Evolutionary conservation across 2,797 vertebrate species (phyloP).

Genomic region (Rhodeus uyekii): DNA sequence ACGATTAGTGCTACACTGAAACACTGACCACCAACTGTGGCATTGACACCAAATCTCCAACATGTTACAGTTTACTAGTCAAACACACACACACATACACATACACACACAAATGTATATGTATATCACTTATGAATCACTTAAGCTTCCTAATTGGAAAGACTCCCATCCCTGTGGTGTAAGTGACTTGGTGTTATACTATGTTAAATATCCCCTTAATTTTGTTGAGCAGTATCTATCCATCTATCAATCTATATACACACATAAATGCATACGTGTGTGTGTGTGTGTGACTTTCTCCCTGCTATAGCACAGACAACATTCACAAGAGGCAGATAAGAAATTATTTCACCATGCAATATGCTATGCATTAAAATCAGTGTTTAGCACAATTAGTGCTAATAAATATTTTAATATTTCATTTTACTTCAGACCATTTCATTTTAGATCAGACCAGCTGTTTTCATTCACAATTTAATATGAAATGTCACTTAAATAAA

Average conservation of each 20-base stretch:
- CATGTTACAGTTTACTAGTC: neutral
- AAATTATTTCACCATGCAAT: constrained; percentile 26
- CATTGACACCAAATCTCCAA: constrained; percentile 26
- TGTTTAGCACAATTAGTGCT: neutral
- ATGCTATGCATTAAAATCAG: constrained; percentile 8
- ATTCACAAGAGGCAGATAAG: constrained; percentile 28
- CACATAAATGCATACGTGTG: too few relatives aligned
- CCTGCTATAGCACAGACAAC: constrained; percentile 3
- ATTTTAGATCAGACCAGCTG: constrained; percentile 7
- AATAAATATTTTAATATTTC: neutral
- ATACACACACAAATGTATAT: too few relatives aligned
- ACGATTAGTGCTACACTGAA: constrained; percentile 77
- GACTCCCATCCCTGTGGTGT: too few relatives aligned
- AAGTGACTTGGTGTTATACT: too few relatives aligned
- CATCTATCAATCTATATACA: too few relatives aligned
- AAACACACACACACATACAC: neutral
- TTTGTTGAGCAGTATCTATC: too few relatives aligned
- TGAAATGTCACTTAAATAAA: neutral
- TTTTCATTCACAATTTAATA: neutral
- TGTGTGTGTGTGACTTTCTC: too few relatives aligned
- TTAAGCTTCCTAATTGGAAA: too few relatives aligned
- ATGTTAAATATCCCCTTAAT: too few relatives aligned
- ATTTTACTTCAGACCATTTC: neutral
- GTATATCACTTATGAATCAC: too few relatives aligned
- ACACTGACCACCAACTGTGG: constrained; percentile 59